Evolutionary conservation across 2,888 invertebrate species (phyloP), one percentile per base, ranked within the genome.

Genomic region (Lasiommata megera): DNA sequence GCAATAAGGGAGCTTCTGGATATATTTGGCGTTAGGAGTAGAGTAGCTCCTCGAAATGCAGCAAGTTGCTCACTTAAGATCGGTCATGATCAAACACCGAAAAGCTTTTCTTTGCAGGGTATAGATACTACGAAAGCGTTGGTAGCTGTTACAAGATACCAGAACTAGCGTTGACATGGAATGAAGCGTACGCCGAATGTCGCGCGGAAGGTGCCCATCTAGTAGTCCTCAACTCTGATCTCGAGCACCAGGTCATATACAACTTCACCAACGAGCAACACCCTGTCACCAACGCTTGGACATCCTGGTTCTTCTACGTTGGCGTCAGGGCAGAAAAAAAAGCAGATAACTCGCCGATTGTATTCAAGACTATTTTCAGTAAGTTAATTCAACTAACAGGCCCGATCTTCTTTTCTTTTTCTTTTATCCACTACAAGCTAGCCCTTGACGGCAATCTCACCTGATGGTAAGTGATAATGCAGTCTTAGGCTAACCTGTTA

Each of bases 301-400:
- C 64, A 0, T 34, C 57, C 0, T 82, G 72, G 69, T 85, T 79
- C 65, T 80, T 74, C 68, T 77, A 63, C 12, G 84, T 77, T 1
- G 87, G 87, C 0, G 72, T 78, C 46, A 72, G 84, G 63, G 82
- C 87, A 0, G 56, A 67, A 0, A 64, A 61, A 12, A 70, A 70
- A 0, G 62, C 58, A 1, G 70, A 67, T 6, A 70, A 70, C 3
- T 63, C 67, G 3, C 68, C 76, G 0, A 62, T 67, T 9, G 73
- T 77, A 8, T 87, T 83, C 52, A 77, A 67, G 60, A 87, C 87
- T n/a, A 69, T 87, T 34, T 82, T 81, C 14, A 81, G 86, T 86
- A 67, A 75, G 86, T 77, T 5, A 23, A 23, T 23, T 23, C 23
- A 40, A 7, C 5, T 36, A 17, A n/a, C n/a, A n/a, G n/a, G n/a